A percentile compares a stretch with the other conserved stretches of the same genome.
Conservation (phyloP, 2,797 vertebrate species). For the Harpagifer antarcticus region DNA sequence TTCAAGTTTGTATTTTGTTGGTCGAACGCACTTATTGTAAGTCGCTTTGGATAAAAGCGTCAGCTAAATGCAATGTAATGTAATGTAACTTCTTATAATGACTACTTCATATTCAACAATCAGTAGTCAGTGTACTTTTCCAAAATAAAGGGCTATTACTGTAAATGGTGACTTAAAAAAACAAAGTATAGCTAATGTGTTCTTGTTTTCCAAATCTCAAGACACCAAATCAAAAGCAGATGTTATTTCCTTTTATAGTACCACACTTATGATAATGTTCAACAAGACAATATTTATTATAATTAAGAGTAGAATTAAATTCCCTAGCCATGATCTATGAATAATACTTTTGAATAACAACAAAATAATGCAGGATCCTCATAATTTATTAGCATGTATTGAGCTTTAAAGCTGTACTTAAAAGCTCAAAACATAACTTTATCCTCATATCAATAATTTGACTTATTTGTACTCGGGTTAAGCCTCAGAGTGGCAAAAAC, state of each 20-base stretch:
- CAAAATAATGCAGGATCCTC: neutral
- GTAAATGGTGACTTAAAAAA: constrained; percentile 16
- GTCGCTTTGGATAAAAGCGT: too few species aligned
- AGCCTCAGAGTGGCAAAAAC: neutral
- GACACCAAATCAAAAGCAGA: constrained; percentile 21
- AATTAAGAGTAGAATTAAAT: constrained; percentile 3
- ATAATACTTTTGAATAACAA: neutral
- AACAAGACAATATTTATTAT: neutral
- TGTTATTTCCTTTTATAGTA: constrained; percentile 12
- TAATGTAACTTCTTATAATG: too few species aligned
- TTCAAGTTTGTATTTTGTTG: too few species aligned
- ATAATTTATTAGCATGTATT: neutral
- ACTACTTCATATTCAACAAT: neutral
- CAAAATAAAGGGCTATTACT: neutral
- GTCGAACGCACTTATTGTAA: too few species aligned
- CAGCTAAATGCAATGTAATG: too few species aligned
- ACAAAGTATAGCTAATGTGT: constrained; percentile 8
- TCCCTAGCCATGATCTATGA: neutral
- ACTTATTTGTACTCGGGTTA: neutral
- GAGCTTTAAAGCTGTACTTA: neutral
- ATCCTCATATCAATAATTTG: neutral
- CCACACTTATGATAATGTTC: neutral
- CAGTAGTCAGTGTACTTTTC: neutral
- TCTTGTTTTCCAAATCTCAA: constrained; percentile 20
- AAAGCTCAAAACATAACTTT: neutral